Conservation (phyloP, 2,113 vertebrate genomes). For the Choloepus hoffmanni region DNA sequence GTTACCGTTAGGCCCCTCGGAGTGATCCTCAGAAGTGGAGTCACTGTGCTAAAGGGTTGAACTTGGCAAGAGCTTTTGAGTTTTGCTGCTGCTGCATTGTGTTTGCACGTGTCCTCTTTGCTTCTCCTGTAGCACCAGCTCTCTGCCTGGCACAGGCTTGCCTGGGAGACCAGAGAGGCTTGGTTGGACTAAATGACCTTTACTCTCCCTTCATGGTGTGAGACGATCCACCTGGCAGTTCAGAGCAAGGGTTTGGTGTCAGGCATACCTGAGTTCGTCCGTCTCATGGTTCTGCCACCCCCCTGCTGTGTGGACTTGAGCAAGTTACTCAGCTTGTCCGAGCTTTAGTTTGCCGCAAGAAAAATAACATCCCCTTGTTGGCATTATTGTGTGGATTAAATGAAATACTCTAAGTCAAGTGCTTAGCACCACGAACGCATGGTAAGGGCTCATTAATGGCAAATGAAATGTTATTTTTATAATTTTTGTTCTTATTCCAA, state of each 20-base stretch:
- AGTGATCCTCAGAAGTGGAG: neutral
- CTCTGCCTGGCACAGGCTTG: neutral
- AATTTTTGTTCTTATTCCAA: slow-evolving; percentile 20
- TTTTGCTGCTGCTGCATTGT: neutral
- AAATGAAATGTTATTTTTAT: slow-evolving; percentile 41
- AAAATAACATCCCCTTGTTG: neutral
- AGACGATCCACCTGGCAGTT: rapidly evolving
- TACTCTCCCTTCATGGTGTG: neutral
- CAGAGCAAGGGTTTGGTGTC: neutral
- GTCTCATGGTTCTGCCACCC: neutral
- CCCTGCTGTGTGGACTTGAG: neutral
- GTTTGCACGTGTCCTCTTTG: neutral
- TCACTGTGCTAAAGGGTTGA: neutral
- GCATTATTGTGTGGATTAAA: neutral
- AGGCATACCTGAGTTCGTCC: neutral
- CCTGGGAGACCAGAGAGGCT: neutral
- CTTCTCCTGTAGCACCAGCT: neutral
- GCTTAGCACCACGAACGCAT: neutral
- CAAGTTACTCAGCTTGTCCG: neutral
- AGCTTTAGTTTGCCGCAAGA: slow-evolving; percentile 9
- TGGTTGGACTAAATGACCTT: neutral
- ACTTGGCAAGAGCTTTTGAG: neutral
- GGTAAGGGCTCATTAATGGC: neutral
- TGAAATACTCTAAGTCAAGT: neutral
- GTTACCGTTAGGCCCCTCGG: neutral